Conservation (phyloP, 2,888 invertebrate species). For the Sisyra terminalis region DNA sequence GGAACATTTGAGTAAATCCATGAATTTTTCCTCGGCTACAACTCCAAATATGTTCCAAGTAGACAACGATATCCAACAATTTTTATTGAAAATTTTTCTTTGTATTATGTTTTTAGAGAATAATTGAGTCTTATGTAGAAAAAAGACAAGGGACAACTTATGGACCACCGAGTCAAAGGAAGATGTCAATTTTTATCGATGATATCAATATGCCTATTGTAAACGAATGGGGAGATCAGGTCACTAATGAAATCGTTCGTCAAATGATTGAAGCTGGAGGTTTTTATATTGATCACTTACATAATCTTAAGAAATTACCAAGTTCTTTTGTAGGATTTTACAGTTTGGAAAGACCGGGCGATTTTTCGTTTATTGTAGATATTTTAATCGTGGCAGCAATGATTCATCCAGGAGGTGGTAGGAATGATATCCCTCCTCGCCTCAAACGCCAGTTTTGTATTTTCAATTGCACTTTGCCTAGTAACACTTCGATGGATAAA, state of each 20-base stretch:
- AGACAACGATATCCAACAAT: constrained; percentile 11
- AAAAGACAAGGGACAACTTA: constrained; percentile 77
- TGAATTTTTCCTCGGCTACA: constrained; percentile 83
- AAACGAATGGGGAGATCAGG: constrained; percentile 85
- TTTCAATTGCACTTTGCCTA: constrained; percentile 80
- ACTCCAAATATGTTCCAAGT: constrained; percentile 84
- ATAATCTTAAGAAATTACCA: neutral
- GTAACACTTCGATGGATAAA: constrained; percentile 70
- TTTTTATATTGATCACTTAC: too few species aligned
- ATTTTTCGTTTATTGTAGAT: constrained; percentile 64
- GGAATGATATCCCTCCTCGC: constrained; percentile 77
- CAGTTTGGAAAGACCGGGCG: constrained; percentile 76
- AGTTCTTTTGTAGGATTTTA: constrained; percentile 40
- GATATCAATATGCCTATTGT: constrained; percentile 86
- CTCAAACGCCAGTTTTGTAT: constrained; percentile 72
- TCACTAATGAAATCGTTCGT: constrained; percentile 80
- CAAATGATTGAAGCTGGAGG: constrained; percentile 72
- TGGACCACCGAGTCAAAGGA: constrained; percentile 68
- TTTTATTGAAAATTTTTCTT: neutral
- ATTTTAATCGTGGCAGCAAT: constrained; percentile 74
- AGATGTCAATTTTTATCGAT: constrained; percentile 79
- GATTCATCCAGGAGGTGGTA: constrained; percentile 86
- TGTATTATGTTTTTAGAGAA: constrained; percentile 36
- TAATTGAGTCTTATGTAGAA: constrained; percentile 78
- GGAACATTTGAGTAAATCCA: constrained; percentile 58